Conservation (phyloP, 2,888 invertebrate genomes). For the Drosophila anomalipes region DNA sequence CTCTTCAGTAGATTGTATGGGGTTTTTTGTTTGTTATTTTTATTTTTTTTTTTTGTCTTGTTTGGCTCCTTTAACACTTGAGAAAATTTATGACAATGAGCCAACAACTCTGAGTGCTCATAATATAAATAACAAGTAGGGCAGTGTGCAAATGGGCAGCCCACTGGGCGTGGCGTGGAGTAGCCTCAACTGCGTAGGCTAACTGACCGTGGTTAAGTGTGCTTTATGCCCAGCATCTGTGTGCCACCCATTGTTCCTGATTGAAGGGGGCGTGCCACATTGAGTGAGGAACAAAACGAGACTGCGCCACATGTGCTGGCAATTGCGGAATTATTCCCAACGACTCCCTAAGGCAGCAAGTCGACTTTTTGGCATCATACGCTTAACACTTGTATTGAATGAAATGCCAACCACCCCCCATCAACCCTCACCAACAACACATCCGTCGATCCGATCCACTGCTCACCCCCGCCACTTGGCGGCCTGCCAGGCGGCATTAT, state of each 20-base stretch:
- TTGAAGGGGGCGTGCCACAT: slow-evolving; percentile 55
- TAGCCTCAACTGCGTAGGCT: slow-evolving; percentile 36
- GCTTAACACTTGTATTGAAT: slow-evolving; percentile 41
- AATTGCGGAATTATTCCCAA: slow-evolving; percentile 83
- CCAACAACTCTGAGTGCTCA: slow-evolving; percentile 79
- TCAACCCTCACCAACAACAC: not conserved
- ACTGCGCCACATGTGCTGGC: slow-evolving; percentile 72
- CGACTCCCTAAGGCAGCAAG: slow-evolving; percentile 60
- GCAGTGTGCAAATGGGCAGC: slow-evolving; percentile 55
- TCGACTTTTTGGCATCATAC: slow-evolving; percentile 63
- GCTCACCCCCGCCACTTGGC: not conserved
- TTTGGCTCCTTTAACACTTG: slow-evolving; percentile 65
- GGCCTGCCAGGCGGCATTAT: slow-evolving; percentile 39
- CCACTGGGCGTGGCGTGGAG: slow-evolving; percentile 54
- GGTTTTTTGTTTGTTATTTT: slow-evolving; percentile 6
- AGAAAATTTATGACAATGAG: slow-evolving; percentile 78
- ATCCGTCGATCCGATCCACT: not conserved
- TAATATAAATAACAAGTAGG: slow-evolving; percentile 78
- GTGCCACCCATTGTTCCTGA: slow-evolving; percentile 56
- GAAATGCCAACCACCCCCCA: not conserved
- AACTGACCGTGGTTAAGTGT: slow-evolving; percentile 75
- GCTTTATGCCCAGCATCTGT: slow-evolving; percentile 60
- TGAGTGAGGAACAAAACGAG: slow-evolving; percentile 10
- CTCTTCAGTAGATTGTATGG: slow-evolving; percentile 19
- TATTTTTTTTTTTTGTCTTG: slow-evolving; percentile 21